These are phyloP conservation scores for Aythya fuligula DNA, from an alignment of 2,797 vertebrate species.

Conservation along the genomic window DNA sequence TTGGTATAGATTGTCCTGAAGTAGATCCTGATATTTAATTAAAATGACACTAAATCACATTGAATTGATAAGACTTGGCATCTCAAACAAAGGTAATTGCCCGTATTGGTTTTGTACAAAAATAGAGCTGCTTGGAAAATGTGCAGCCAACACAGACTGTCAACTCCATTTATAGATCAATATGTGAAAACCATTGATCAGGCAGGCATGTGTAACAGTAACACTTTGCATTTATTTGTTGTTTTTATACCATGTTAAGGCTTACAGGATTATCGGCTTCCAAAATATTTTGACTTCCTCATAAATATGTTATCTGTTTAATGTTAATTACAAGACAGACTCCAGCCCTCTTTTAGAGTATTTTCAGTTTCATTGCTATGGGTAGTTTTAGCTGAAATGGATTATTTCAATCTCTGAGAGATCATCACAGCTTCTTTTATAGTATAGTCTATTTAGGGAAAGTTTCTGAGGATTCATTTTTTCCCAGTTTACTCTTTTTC, in stretches of 20 bases:
- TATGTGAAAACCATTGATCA: constrained; percentile 86
- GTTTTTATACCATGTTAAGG: constrained; percentile 82
- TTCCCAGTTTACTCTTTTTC: not conserved
- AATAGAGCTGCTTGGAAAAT: constrained; percentile 85
- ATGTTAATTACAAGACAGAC: constrained; percentile 82
- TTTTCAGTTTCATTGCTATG: constrained; percentile 78
- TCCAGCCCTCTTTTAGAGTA: constrained; percentile 76
- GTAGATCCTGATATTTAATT: constrained; percentile 85
- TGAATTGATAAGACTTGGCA: constrained; percentile 87
- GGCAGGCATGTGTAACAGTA: constrained; percentile 84
- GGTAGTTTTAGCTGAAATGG: constrained; percentile 76
- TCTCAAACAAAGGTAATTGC: constrained; percentile 87
- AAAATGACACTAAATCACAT: constrained; percentile 85
- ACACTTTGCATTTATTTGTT: constrained; percentile 85
- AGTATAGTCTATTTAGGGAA: constrained; percentile 62
- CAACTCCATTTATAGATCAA: constrained; percentile 86
- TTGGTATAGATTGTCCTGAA: constrained; percentile 83
- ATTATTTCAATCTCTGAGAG: constrained; percentile 76
- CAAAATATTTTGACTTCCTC: constrained; percentile 85
- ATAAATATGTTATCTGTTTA: constrained; percentile 85
- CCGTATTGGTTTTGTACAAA: constrained; percentile 85
- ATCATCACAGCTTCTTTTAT: constrained; percentile 76
- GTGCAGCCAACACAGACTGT: constrained; percentile 83
- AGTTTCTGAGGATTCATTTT: constrained; percentile 57
- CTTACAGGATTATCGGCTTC: constrained; percentile 84